Evolutionary conservation across 2,113 vertebrate species (phyloP).

Genomic region (Himantopus leucocephalus): DNA sequence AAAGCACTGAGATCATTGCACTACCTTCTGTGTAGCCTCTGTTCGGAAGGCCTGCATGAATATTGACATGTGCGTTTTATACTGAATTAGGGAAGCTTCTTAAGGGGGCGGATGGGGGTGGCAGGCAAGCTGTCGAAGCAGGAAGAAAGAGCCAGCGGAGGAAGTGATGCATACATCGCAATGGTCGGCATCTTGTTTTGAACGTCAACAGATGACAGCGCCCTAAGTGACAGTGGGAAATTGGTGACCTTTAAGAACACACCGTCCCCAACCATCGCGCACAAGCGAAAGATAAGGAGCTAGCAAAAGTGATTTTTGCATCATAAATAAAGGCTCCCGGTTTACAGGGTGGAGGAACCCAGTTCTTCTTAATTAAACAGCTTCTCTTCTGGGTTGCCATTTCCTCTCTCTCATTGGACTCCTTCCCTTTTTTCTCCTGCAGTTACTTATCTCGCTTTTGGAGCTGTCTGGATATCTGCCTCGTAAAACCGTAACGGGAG

Average conservation of each 20-base stretch:
- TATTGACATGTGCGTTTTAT: constrained; percentile 48
- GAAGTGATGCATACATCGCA: constrained; percentile 67
- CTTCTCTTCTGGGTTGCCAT: neutral
- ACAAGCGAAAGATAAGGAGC: neutral
- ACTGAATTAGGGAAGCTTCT: constrained; percentile 63
- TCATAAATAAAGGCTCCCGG: neutral
- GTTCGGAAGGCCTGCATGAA: neutral
- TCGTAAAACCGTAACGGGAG: neutral
- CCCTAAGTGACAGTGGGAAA: neutral
- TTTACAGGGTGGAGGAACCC: neutral
- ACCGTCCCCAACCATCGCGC: neutral
- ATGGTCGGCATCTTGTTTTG: constrained; percentile 58
- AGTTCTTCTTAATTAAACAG: neutral
- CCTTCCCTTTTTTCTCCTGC: neutral
- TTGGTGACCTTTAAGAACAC: neutral
- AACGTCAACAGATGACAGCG: constrained; percentile 16
- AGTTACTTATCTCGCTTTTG: neutral
- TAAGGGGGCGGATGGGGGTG: constrained; percentile 41
- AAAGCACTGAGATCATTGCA: constrained; percentile 17
- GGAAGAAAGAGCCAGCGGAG: constrained; percentile 72
- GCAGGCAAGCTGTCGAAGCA: constrained; percentile 62
- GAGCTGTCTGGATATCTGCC: neutral
- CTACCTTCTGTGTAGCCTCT: neutral
- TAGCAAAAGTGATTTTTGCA: neutral
- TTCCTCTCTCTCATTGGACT: neutral